Conservation (phyloP, 2,888 invertebrate genomes). For the Matsumyia berberina region DNA sequence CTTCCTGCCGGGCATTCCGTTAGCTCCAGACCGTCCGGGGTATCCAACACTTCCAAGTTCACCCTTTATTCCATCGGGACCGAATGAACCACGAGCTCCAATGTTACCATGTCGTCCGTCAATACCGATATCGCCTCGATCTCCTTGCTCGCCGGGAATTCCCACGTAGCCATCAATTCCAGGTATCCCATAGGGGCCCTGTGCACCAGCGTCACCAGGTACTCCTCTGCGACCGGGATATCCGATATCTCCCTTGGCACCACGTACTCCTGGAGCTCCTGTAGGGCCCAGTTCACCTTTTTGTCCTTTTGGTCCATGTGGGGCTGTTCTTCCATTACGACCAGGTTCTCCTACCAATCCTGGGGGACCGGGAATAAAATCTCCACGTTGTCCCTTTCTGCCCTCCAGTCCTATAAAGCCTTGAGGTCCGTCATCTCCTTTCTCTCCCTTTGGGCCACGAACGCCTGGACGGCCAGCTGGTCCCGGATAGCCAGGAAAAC, state of each 20-base stretch:
- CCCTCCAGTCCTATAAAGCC: conserved; percentile 87
- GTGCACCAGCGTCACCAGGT: conserved; percentile 83
- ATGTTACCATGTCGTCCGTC: conserved; percentile 83
- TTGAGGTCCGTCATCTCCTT: conserved; percentile 86
- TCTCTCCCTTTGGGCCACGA: conserved; percentile 86
- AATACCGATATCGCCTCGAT: conserved; percentile 86
- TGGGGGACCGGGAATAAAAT: conserved; percentile 82
- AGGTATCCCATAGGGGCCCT: conserved; percentile 78
- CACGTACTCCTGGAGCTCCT: conserved; percentile 80
- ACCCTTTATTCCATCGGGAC: conserved; percentile 81
- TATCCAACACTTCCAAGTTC: conserved; percentile 80
- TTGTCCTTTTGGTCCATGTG: conserved; percentile 83
- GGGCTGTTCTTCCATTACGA: conserved; percentile 83
- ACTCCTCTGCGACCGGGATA: conserved; percentile 84
- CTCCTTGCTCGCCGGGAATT: conserved; percentile 83
- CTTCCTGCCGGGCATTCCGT: conserved; percentile 80
- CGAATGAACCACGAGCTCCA: conserved; percentile 84
- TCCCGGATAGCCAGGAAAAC: conserved; percentile 85
- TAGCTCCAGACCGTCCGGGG: conserved; percentile 79
- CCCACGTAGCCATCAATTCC: conserved; percentile 80
- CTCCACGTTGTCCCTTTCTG: conserved; percentile 84
- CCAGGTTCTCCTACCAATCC: conserved; percentile 82
- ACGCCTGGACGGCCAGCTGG: conserved; percentile 84
- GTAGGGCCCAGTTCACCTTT: conserved; percentile 84
- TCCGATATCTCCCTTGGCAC: conserved; percentile 85